Percentiles rank a stretch among this genome's conserved stretches.
Evolutionary conservation across 1,140 invertebrate genomes (phyloP).

Genomic region (Drosophila navojoa): DNA sequence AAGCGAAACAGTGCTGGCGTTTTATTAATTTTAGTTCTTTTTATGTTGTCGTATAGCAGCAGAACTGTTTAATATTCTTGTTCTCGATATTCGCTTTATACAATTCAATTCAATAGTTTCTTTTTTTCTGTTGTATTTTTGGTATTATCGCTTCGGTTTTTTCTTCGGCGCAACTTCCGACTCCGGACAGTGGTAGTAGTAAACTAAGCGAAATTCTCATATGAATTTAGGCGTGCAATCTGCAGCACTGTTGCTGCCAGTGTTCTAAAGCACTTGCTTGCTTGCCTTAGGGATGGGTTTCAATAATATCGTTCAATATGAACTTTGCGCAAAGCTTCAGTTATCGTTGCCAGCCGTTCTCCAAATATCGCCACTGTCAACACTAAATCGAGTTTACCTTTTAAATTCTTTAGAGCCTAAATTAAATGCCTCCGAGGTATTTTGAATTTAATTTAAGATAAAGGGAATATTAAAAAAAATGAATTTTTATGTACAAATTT

Average conservation of each 20-base stretch:
- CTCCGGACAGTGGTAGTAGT: conserved; percentile 38
- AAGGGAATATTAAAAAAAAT: too few species aligned
- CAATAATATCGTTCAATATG: neutral
- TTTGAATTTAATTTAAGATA: neutral
- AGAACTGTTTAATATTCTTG: conserved; percentile 43
- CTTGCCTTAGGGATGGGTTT: conserved; percentile 14
- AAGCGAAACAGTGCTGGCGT: conserved; percentile 45
- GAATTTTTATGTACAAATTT: too few species aligned
- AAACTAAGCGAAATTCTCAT: conserved; percentile 40
- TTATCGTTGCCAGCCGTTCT: neutral
- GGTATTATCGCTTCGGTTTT: conserved; percentile 1
- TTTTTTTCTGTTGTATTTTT: conserved; percentile 10
- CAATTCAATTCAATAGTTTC: conserved; percentile 34
- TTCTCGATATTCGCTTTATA: conserved; percentile 40
- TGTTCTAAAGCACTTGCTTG: conserved; percentile 23
- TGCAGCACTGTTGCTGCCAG: conserved; percentile 17
- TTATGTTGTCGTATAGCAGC: conserved; percentile 21
- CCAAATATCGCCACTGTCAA: neutral
- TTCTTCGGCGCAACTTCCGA: conserved; percentile 46
- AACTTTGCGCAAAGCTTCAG: neutral
- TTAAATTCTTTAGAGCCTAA: neutral
- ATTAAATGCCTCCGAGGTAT: neutral
- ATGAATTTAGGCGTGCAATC: conserved; percentile 21
- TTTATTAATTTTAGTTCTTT: conserved; percentile 27
- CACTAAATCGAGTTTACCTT: neutral